Evolutionary conservation across 2,113 vertebrate genomes (phyloP), one percentile per base, ranked within the genome.

Genomic region (Hemibagrus wyckioides): DNA sequence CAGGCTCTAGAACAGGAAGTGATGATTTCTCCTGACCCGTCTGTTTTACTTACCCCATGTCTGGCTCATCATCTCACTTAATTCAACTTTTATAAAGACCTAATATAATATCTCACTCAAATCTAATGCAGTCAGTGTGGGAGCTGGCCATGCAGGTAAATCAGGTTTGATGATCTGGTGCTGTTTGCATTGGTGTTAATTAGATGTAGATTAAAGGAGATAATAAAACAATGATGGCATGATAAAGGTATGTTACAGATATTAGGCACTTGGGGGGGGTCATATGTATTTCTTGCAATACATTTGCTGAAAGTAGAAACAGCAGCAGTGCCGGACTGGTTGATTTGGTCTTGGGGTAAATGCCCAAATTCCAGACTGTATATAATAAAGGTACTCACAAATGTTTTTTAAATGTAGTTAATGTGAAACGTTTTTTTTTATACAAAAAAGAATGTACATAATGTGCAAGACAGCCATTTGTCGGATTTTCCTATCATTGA

Each of bases 1-100:
- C 94, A 95, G 93, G 94, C 94, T 88, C 93, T 73, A 30, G 92
- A 87, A 89, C 91, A 95, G 95, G 94, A 95, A 96, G 93, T 92
- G 80, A 90, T 94, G 94, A 92, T 93, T 94, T 93, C 93, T 94
- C 92, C 87, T 95, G 94, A 95, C 95, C 94, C 90, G 85, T 61
- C 48, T 87, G 52, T 88, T 89, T 90, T 89, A 92, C 88, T 87
- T 90, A 92, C 91, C 92, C 93, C 92, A 93, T 93, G 93, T 92
- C 91, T 91, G 94, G 86, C 28, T 88, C 71, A 73, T 73, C 69
- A 75, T 79, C 73, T 69, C 23, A 30, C 50, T 88, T 85, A 50
- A 82, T 36, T 77, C 4, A 59, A 11, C 23, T 13, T 3, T n/a
- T 61, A 65, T 76, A 69, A 33, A 28, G 17, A 54, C 4, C 15